Base-by-base conservation (phyloP, 1,140 invertebrate species). In the Drosophila virilis region DNA sequence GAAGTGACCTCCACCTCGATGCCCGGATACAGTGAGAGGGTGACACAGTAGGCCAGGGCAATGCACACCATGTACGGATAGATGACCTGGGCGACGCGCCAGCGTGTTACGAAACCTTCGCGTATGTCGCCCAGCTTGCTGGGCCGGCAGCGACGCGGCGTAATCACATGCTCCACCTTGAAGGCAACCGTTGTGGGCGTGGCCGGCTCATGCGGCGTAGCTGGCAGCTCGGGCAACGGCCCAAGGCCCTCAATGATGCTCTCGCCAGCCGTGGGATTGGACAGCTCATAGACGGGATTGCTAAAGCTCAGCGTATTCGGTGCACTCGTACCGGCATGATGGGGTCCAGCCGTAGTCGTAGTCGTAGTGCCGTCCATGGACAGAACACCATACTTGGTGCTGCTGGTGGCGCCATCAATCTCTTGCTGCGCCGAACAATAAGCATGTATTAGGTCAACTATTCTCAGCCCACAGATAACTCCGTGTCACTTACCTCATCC, bases 41-140 rank as follows among this genome's bases (percentile, higher is more conserved):
- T 98, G 0, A 97, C 96, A 83, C 97, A 97, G 86, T 98, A 98
- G 12, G 97, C 96, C 32, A 97, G 91, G 1, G 95, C 95, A 60
- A 98, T 98, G 13, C 96, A 96, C 12, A 96, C 93, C 97, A 98
- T 98, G 92, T 97, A 97, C 0, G 97, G 97, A 92, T 97, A 97
- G 70, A 98, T 97, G 0, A 95, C 93, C 75, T 96, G 95, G 1
- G 96, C 95, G 0, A 97, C 96, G 70, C 96, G 94, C 93, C 95
- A 95, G 46, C 97, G 95, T 94, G 64, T 96, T 93, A 38, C 94
- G 93, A 71, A 94, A 93, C 95, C 95, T 93, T 59, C 93, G 84
- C 82, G 93, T 93, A 74, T 93, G 92, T 91, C 71, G 60, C 90
- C 91, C 74, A 91, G 61, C 48, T 92, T 77, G 28, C 91, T 88